Base-by-base conservation (phyloP, 2,113 vertebrate species). In the Rhabdornis inornatus region DNA sequence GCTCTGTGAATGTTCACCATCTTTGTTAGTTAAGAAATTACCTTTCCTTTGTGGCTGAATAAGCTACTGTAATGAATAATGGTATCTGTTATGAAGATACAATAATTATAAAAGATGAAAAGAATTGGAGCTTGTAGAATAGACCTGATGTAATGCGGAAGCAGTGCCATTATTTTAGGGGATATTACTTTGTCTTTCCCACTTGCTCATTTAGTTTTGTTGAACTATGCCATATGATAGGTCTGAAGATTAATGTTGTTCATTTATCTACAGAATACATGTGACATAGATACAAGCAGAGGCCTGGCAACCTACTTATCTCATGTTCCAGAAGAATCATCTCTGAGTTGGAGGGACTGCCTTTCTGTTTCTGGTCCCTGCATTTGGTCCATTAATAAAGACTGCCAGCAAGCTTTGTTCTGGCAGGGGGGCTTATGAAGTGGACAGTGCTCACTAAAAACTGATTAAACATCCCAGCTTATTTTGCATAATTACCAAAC, bases 401-500 rank as follows among this genome's bases (percentile, higher is more conserved):
- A 70, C 17, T 45, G 64, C 39, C 68, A 71, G 49, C 1, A 6
- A 86, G 68, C 72, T 89, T 60, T 17, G 0, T 52, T 86, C 79
- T 92, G 63, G 60, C 44, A 56, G n/a, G 47, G 45, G 52, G 39
- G 60, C 75, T 83, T 83, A 27, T 64, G 47, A 66, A 75, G 71
- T 93, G 90, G 93, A 79, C 92, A 81, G 59, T 78, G 60, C 84
- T 96, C 68, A 53, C 79, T 77, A 55, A 66, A 68, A 97, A 88
- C 75, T 80, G 90, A 93, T 97, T 80, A 91, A 93, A 86, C 88
- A 75, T 94, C 75, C 82, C 76, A 81, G 33, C 63, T 94, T 90
- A 80, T 93, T 96, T 95, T 91, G 86, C 92, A 64, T 97, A 96
- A 95, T 93, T 96, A 79, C 93, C 85, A 96, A 95, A 93, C 87